Evolutionary conservation across 2,113 vertebrate species (phyloP).

Genomic region (Zeus faber): DNA sequence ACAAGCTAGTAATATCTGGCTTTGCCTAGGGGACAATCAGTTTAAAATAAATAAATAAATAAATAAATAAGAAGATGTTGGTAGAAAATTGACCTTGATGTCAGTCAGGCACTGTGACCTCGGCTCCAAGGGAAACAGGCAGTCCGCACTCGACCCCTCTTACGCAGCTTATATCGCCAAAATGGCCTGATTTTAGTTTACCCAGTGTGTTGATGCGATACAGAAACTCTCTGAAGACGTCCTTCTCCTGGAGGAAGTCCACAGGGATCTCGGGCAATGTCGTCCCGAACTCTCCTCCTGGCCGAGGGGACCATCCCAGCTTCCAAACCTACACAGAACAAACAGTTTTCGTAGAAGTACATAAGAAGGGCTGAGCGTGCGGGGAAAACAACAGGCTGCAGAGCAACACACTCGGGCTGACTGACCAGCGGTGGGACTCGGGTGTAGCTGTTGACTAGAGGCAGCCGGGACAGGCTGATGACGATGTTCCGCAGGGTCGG

Average conservation of each 20-base stretch:
- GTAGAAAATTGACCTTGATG: too few species aligned
- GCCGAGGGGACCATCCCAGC: conserved; percentile 92
- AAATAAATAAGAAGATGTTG: too few species aligned
- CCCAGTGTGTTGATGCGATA: conserved; percentile 93
- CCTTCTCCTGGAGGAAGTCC: conserved; percentile 96
- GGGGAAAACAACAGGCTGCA: background rate
- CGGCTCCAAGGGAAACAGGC: too few species aligned
- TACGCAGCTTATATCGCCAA: too few species aligned
- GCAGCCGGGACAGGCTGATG: conserved; percentile 90
- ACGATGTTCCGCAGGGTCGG: conserved; percentile 85
- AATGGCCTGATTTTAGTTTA: conserved; percentile 58
- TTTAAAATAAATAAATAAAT: too few species aligned
- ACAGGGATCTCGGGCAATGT: conserved; percentile 93
- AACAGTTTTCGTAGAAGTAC: background rate
- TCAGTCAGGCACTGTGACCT: too few species aligned
- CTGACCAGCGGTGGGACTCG: conserved; percentile 90
- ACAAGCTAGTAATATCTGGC: too few species aligned
- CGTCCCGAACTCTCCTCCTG: conserved; percentile 88
- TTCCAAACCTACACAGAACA: conserved; percentile 86
- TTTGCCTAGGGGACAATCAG: too few species aligned
- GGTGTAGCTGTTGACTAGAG: conserved; percentile 94
- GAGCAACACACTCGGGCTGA: conserved; percentile 16
- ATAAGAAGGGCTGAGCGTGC: background rate
- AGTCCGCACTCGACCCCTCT: too few species aligned
- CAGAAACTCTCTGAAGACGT: conserved; percentile 95